Base-by-base conservation (phyloP, 2,797 vertebrate genomes). In the Apogon talboti region DNA sequence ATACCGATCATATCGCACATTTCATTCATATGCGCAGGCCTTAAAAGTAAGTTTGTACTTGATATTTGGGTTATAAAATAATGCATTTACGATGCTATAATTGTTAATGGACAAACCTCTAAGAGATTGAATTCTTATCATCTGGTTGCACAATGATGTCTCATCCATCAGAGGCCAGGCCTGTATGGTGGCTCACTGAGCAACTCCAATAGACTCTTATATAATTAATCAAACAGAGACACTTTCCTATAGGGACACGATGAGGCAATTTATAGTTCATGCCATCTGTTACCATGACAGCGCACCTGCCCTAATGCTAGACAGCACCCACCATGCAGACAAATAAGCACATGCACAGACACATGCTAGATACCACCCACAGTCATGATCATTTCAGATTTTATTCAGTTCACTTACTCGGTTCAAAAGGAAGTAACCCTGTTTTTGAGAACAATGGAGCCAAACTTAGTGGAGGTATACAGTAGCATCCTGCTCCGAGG, bases 221-320 rank as follows among this genome's bases (percentile, higher is more conserved):
- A 82, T 84, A 87, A 91, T 91, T 88, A 87, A 89, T 90, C 89
- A 90, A 76, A 82, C 67, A 24, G 13, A 74, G 81, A 78, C 82
- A 63, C 82, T 85, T 80, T 89, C 80, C 86, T 82, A 66, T 72
- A 67, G 85, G 83, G 79, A 79, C 86, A 84, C 85, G 86, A 86
- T 79, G 70, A 85, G 81, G 81, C 84, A 81, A 90, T 89, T 87
- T 88, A 87, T 83, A 85, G 83, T 84, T 87, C 82, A 71, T 4
- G 49, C 84, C 87, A 90, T 92, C 88, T 88, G 86, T 87, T 88
- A 81, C 82, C 76, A 82, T 78, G 85, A 86, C 86, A 86, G 83
- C 85, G 70, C 87, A 88, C 88, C 88, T 89, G 82, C 66, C 76
- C 57, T 67, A 54, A 66, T 71, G 65, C 58, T 33, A 76, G 72